Conservation (phyloP, 1,140 invertebrate genomes). For the Leptoteleia sp. region DNA sequence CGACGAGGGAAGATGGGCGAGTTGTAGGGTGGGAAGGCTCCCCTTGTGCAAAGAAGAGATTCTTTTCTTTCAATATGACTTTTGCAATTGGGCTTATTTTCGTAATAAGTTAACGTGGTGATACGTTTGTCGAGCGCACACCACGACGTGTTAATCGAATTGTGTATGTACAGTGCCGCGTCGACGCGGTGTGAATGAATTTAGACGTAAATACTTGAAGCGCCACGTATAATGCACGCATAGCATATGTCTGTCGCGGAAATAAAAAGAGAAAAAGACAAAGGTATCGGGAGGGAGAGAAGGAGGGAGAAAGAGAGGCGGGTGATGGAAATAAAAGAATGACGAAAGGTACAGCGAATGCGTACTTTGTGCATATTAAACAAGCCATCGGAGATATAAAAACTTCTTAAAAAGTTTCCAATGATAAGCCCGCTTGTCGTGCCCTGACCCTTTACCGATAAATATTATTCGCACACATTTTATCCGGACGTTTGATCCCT, state of each 20-base stretch:
- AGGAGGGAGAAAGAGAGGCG: conserved; percentile 12
- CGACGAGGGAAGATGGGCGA: too few species aligned
- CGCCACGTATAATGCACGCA: conserved; percentile 65
- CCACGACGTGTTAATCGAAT: conserved; percentile 52
- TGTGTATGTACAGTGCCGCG: conserved; percentile 56
- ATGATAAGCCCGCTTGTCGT: too few species aligned
- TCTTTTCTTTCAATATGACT: too few species aligned
- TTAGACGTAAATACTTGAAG: conserved; percentile 63
- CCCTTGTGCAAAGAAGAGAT: too few species aligned
- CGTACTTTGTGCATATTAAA: conserved; percentile 75
- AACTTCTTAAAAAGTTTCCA: background rate
- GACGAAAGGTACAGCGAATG: conserved; percentile 65
- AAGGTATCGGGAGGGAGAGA: conserved; percentile 18
- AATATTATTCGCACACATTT: too few species aligned
- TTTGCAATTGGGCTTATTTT: background rate
- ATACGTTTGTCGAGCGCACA: conserved; percentile 29
- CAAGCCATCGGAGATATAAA: conserved; percentile 50
- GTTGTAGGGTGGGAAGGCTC: too few species aligned
- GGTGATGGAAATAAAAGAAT: conserved; percentile 58
- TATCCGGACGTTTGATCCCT: too few species aligned
- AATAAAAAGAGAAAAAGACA: conserved; percentile 66
- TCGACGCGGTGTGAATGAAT: conserved; percentile 66
- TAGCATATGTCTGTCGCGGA: conserved; percentile 55
- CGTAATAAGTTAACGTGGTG: conserved; percentile 17
- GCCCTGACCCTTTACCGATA: too few species aligned